These are phyloP conservation scores for Sinella curviseta DNA, from an alignment of 1,140 invertebrate genomes.

Conservation along the genomic window DNA sequence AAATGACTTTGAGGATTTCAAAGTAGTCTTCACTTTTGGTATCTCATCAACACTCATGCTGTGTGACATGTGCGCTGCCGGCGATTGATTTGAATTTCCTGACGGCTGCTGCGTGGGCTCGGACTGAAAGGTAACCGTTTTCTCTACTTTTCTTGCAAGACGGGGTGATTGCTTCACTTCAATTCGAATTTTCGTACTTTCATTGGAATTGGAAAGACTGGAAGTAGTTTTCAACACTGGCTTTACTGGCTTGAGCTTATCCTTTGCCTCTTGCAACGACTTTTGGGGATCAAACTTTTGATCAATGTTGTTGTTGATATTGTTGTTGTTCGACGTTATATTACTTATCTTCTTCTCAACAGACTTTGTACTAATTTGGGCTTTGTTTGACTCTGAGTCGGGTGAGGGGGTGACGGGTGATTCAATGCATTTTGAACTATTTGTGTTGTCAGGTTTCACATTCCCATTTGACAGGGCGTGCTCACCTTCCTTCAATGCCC, in stretches of 20 bases:
- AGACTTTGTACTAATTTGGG: conserved; percentile 42
- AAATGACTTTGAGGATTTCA: conserved; percentile 81
- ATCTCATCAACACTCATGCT: conserved; percentile 85
- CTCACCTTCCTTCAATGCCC: neutral
- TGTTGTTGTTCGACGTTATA: conserved; percentile 18
- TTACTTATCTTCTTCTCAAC: conserved; percentile 35
- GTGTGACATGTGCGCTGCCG: conserved; percentile 63
- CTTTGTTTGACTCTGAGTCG: conserved; percentile 22
- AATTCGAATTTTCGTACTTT: conserved; percentile 46
- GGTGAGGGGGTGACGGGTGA: neutral
- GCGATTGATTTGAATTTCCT: neutral
- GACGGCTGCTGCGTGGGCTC: conserved; percentile 19
- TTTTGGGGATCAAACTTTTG: conserved; percentile 41
- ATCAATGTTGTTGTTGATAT: conserved; percentile 21
- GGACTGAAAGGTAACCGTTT: conserved; percentile 50
- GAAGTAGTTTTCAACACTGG: conserved; percentile 42
- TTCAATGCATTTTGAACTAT: neutral
- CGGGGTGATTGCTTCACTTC: conserved; percentile 50
- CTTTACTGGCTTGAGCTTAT: conserved; percentile 42
- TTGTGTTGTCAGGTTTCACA: conserved; percentile 32
- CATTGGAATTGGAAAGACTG: neutral
- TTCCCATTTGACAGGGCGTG: conserved; percentile 36
- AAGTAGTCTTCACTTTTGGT: conserved; percentile 73
- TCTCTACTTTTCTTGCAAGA: conserved; percentile 45
- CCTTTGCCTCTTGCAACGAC: conserved; percentile 47